Evolutionary conservation across 2,888 invertebrate species (phyloP).

Genomic region (Pseudococcus jackbeardsleyi): DNA sequence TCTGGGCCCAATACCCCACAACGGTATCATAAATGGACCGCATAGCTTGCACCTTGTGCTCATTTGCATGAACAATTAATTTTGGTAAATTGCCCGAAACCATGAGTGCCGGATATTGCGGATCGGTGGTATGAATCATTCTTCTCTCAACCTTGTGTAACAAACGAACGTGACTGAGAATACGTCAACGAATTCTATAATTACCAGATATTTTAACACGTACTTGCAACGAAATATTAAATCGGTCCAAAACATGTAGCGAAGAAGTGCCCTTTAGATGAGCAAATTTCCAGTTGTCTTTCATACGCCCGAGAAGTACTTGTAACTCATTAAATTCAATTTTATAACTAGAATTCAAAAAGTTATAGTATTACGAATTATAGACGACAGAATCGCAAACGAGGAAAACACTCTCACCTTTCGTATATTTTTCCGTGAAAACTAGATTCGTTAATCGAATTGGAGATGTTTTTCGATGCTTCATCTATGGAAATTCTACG

Average conservation of each 20-base stretch:
- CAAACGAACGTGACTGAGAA: neutral
- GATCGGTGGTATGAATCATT: constrained; percentile 85
- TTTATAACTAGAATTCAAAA: constrained; percentile 56
- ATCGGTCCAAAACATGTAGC: constrained; percentile 87
- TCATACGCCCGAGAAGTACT: constrained; percentile 88
- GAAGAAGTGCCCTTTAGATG: constrained; percentile 86
- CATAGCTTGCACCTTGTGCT: constrained; percentile 84
- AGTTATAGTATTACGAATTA: neutral
- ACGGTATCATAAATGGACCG: constrained; percentile 72
- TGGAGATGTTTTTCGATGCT: constrained; percentile 69
- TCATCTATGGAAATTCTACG: constrained; percentile 68
- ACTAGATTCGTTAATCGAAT: constrained; percentile 74
- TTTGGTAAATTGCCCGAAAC: constrained; percentile 88
- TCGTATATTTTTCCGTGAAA: constrained; percentile 82
- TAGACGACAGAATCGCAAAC: constrained; percentile 71
- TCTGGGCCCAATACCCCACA: constrained; percentile 61
- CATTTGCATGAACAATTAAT: constrained; percentile 90
- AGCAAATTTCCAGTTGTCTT: constrained; percentile 91
- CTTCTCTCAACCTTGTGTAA: constrained; percentile 80
- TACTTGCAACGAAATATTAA: constrained; percentile 78
- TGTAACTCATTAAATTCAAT: constrained; percentile 87
- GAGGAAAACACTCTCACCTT: constrained; percentile 72
- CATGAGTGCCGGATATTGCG: constrained; percentile 87
- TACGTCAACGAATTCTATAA: neutral
- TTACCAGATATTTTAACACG: neutral